A percentile compares a stretch with the other conserved stretches of the same genome.
These are phyloP conservation scores for Panagrolaimus sp. DNA, from an alignment of 1,140 invertebrate species.

Conservation along the genomic window DNA sequence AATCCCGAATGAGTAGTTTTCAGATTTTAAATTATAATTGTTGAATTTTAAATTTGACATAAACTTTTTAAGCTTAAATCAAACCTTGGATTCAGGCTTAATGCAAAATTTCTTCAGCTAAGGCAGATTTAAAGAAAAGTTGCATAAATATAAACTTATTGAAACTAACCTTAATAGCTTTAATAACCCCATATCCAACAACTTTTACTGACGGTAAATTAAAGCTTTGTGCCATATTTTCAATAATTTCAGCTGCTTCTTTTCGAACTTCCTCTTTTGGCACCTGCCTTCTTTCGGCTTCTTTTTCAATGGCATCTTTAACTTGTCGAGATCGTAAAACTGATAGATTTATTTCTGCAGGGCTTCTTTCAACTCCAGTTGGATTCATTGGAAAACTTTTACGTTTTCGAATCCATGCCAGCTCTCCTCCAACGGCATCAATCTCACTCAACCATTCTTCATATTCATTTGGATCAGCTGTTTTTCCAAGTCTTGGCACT, in stretches of 20 bases:
- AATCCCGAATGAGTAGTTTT: too few relatives aligned
- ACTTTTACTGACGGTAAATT: slow-evolving; percentile 72
- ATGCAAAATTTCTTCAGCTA: too few relatives aligned
- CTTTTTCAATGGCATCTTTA: slow-evolving; percentile 21
- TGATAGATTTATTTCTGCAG: slow-evolving; percentile 23
- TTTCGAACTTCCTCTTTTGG: slow-evolving; percentile 61
- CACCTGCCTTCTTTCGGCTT: slow-evolving; percentile 29
- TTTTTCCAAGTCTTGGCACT: background rate
- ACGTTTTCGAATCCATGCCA: slow-evolving; percentile 30
- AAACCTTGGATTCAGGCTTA: too few relatives aligned
- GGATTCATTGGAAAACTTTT: slow-evolving; percentile 14
- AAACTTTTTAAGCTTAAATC: too few relatives aligned
- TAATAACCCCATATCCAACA: slow-evolving; percentile 72
- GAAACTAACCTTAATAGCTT: slow-evolving; percentile 65
- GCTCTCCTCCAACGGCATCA: slow-evolving; percentile 29
- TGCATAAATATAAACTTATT: too few relatives aligned
- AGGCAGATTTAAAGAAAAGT: background rate
- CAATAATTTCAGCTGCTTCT: slow-evolving; percentile 69
- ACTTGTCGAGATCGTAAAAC: slow-evolving; percentile 21
- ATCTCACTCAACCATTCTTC: slow-evolving; percentile 36
- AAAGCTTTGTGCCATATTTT: slow-evolving; percentile 79
- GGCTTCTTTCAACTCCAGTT: background rate
- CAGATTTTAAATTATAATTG: too few relatives aligned
- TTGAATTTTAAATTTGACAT: too few relatives aligned
- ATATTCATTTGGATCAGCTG: slow-evolving; percentile 6